Conservation (phyloP, 2,888 invertebrate genomes). For the Phasia obesa region DNA sequence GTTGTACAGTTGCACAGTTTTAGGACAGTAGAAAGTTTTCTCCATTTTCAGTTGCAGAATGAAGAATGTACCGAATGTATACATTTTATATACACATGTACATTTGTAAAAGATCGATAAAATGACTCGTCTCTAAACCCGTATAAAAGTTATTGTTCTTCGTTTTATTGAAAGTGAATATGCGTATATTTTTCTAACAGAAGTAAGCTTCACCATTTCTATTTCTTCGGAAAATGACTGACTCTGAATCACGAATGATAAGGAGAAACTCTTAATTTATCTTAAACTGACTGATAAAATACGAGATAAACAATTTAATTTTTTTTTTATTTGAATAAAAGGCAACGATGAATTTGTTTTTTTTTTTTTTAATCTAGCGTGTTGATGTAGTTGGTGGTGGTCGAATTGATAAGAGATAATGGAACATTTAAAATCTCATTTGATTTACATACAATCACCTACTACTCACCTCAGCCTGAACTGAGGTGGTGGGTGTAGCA, state of each 20-base stretch:
- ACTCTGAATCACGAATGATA: background rate
- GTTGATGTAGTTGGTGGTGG: slow-evolving; percentile 21
- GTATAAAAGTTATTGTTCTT: slow-evolving; percentile 22
- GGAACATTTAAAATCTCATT: slow-evolving; percentile 27
- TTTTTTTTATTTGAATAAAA: slow-evolving; percentile 29
- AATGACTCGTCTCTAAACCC: slow-evolving; percentile 58
- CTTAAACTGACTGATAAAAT: background rate
- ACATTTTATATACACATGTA: too few species aligned
- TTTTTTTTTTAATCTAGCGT: background rate
- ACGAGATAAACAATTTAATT: background rate
- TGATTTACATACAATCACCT: slow-evolving; percentile 63
- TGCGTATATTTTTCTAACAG: background rate
- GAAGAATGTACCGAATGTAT: too few species aligned
- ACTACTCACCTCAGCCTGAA: slow-evolving; percentile 71
- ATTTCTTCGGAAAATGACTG: background rate
- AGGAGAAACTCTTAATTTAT: slow-evolving; percentile 3
- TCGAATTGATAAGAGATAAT: slow-evolving; percentile 28
- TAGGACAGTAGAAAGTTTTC: too few species aligned
- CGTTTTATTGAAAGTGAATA: slow-evolving; percentile 9
- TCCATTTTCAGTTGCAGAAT: too few species aligned
- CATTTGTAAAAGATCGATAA: slow-evolving; percentile 1
- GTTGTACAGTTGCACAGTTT: too few species aligned
- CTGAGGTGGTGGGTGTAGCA: slow-evolving; percentile 74
- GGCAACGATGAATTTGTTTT: slow-evolving; percentile 38
- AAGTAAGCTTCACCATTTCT: slow-evolving; percentile 16